Conservation (phyloP, 35 echinoderm and acorn worm genomes). For the Ptychodera flava region DNA sequence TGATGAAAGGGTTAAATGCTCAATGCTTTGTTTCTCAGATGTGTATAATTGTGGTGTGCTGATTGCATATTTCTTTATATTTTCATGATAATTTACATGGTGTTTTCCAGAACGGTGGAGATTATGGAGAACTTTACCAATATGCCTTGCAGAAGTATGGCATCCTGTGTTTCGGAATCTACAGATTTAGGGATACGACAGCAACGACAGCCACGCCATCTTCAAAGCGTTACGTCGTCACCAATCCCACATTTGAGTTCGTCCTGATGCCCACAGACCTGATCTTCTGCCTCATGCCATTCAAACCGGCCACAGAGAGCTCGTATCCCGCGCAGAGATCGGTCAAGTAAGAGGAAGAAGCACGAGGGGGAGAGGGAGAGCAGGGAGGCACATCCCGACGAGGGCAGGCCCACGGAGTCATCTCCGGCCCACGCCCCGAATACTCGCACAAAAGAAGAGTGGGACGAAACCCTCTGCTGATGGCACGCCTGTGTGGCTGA, state of each 20-base stretch:
- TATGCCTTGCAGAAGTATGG: slow-evolving; percentile 83
- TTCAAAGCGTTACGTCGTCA: slow-evolving; percentile 86
- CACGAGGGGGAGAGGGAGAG: slow-evolving; percentile 27
- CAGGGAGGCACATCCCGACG: background rate
- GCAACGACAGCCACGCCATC: slow-evolving; percentile 43
- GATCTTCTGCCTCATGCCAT: slow-evolving; percentile 86
- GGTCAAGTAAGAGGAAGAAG: slow-evolving; percentile 64
- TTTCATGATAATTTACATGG: too few relatives aligned
- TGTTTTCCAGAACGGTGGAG: slow-evolving; percentile 71
- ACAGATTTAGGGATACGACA: slow-evolving; percentile 69
- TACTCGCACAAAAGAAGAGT: background rate
- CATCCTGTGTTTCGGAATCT: slow-evolving; percentile 88
- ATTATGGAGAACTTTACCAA: slow-evolving; percentile 92
- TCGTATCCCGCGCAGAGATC: slow-evolving; percentile 24
- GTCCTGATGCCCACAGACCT: slow-evolving; percentile 80
- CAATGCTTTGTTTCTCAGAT: too few relatives aligned
- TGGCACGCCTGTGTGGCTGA: background rate
- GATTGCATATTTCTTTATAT: too few relatives aligned
- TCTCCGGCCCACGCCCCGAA: background rate
- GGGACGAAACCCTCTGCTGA: background rate
- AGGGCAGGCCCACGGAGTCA: background rate
- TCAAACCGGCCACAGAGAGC: slow-evolving; percentile 48
- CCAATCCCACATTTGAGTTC: slow-evolving; percentile 95
- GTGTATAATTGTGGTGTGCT: too few relatives aligned
- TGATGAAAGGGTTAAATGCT: too few relatives aligned